Evolutionary conservation across 2,113 vertebrate species (phyloP), one percentile per base, ranked within the genome.

Genomic region (Notothenia rossii): DNA sequence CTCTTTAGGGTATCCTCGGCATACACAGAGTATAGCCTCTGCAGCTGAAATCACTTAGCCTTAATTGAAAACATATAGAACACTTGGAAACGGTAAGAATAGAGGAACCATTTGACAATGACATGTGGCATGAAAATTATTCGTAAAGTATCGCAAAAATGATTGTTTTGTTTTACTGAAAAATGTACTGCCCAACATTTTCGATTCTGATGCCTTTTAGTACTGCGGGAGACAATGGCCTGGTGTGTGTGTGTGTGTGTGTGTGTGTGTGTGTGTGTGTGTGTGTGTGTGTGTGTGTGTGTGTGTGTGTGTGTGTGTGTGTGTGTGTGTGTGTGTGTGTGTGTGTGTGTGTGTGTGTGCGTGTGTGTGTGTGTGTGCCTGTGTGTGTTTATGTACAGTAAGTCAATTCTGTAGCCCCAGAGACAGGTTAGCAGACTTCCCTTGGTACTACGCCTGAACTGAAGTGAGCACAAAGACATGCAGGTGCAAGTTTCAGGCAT

Each of bases 401-500:
- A 86, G 74, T 77, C 20, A 79, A 85, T 83, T 87, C 77, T 74
- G 63, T 75, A 84, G 59, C 78, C 82, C 80, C 75, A 82, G 86
- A 88, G 79, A 84, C 45, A 81, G 75, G 75, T 84, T 76, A 76
- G 67, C 48, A 63, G 83, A 81, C 80, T 82, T 89, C 83, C 83
- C 85, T 79, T 78, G 90, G 79, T 84, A 82, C 78, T 67, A 29
- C 7, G 63, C 66, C 62, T 75, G 71, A 84, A 78, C 85, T 88
- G 77, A 81, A 86, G 75, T 45, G 53, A 76, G 64, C 82, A 88
- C 81, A 85, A 83, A 84, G 79, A 75, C 84, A 79, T 86, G 88
- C 88, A 93, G 91, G 87, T 91, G 86, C 87, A 91, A 54, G 85
- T 87, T 85, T 77, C 62, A 85, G 69, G 82, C 85, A 89, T 90